Evolutionary conservation across 2,888 invertebrate species (phyloP).

Genomic region (Nipponacmea schrenckii): DNA sequence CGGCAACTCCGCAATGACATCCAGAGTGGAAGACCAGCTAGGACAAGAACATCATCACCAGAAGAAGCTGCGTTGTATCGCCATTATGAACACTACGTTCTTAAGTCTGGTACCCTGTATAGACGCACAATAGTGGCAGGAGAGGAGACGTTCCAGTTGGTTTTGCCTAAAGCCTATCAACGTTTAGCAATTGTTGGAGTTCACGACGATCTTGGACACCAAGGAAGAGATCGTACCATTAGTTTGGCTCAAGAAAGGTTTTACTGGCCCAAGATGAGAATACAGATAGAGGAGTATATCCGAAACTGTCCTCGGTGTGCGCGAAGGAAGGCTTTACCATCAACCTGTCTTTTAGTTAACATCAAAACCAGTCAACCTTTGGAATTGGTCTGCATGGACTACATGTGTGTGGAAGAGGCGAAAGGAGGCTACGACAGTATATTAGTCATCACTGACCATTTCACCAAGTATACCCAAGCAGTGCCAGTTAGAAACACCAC

Average conservation of each 20-base stretch:
- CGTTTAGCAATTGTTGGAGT: neutral
- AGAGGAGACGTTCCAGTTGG: conserved; percentile 1
- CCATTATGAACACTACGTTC: conserved; percentile 1
- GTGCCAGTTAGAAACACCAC: conserved; percentile 20
- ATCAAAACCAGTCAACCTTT: neutral
- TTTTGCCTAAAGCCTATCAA: conserved; percentile 4
- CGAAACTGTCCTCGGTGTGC: conserved; percentile 9
- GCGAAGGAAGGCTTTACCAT: conserved; percentile 3
- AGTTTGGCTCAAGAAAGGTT: neutral
- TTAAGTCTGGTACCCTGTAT: conserved; percentile 17
- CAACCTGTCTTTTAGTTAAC: neutral
- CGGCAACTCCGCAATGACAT: neutral
- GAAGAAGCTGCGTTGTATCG: neutral
- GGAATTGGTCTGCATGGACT: conserved; percentile 21
- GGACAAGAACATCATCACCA: neutral
- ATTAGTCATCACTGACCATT: conserved; percentile 21
- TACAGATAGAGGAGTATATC: conserved; percentile 12
- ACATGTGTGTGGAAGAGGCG: conserved; percentile 12
- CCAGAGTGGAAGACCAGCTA: neutral
- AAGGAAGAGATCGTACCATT: conserved; percentile 13
- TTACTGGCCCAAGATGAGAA: no score
- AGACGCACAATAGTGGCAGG: conserved; percentile 9
- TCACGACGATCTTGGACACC: conserved; percentile 21
- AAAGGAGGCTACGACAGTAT: conserved; percentile 14
- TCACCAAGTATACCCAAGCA: conserved; percentile 17